Evolutionary conservation across 2,888 invertebrate species (phyloP), one percentile per base, ranked within the genome.

Genomic region (Brenthis daphne): DNA sequence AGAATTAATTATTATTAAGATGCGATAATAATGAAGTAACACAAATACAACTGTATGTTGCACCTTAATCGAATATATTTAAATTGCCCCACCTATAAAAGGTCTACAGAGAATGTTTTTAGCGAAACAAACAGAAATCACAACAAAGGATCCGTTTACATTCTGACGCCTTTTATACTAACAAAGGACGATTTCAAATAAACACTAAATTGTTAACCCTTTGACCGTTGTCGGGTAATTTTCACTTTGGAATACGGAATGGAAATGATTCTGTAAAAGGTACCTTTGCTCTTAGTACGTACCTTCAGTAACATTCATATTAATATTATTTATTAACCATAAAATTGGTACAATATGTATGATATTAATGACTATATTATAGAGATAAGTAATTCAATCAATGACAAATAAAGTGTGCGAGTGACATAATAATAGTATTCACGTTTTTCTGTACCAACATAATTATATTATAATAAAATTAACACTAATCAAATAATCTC

Each of bases 141-240:
- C 85, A 86, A 88, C 88, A 89, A 89, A 89, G 89, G 89, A 82
- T 89, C 85, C 81, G 88, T 87, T 90, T 89, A 90, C 89, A 88
- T 88, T 86, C 87, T 89, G 86, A 92, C 91, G 86, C 91, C 90
- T 90, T 90, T 90, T 89, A 89, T 87, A 88, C 89, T 87, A 89
- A 92, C 92, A 91, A 91, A 92, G 89, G 90, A 85, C 80, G 86
- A 88, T 90, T 90, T 89, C 87, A 88, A 91, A 92, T 91, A 92
- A 91, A 92, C 91, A 91, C 84, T 85, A 86, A 91, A 90, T 88
- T 81, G 90, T 87, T 90, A 89, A 91, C 92, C 92, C 91, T 92
- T 92, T 92, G 91, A 90, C 92, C 90, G 90, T 85, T 86, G 79
- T 85, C 85, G 87, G 88, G 90, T 87, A 89, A 92, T 90, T 92